phyloP scores from a whole-genome alignment of 2,113 vertebrate species.

The Nyctibius bracteatus region DNA sequence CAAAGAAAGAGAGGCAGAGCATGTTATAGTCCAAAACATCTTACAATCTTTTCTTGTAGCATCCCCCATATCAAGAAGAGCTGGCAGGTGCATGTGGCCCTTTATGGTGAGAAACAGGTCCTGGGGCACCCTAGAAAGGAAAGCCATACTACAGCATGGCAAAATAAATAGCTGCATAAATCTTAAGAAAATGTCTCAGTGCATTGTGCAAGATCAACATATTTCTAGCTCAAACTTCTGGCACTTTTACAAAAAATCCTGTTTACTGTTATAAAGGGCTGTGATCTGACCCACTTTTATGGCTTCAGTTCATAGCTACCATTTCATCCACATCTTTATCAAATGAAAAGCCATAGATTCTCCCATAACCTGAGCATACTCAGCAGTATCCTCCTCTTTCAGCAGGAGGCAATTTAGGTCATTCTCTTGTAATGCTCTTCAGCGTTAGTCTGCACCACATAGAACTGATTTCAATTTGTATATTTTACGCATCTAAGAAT shows the following conservation, averaged over 20 bases:
- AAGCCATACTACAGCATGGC: conserved; percentile 69
- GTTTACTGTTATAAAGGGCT: neutral
- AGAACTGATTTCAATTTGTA: neutral
- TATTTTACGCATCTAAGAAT: neutral
- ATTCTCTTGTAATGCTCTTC: neutral
- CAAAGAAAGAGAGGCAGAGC: conserved; percentile 66
- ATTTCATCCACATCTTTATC: conserved; percentile 13
- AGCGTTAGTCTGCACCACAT: neutral
- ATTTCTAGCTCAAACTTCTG: conserved; percentile 29
- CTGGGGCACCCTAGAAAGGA: conserved; percentile 67
- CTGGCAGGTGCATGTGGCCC: conserved; percentile 64
- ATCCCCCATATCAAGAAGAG: conserved; percentile 66
- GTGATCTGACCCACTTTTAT: neutral
- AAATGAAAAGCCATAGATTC: neutral
- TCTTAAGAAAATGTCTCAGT: conserved; percentile 61
- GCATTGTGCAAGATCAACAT: conserved; percentile 55
- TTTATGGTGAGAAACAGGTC: conserved; percentile 67
- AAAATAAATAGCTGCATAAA: conserved; percentile 66
- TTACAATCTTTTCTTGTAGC: conserved; percentile 66
- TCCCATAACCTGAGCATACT: neutral
- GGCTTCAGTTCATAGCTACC: neutral
- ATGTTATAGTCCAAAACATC: conserved; percentile 68
- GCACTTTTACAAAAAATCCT: conserved; percentile 6
- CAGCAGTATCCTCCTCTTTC: neutral
- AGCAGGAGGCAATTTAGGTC: neutral